phyloP scores from a whole-genome alignment of 2,113 vertebrate species.

The Fregetta grallaria region DNA sequence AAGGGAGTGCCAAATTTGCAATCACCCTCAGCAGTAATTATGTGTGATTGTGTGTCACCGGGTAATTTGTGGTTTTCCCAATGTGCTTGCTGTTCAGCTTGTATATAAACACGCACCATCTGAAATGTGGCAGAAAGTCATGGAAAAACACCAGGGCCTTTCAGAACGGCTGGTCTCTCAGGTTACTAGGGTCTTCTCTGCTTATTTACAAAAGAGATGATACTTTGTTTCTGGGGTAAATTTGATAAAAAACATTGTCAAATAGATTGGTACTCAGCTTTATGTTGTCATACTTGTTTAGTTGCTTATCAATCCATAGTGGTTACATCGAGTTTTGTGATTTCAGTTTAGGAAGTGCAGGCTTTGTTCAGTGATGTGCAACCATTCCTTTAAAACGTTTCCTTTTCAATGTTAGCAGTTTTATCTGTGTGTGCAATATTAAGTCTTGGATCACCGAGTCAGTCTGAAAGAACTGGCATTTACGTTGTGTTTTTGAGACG shows the following conservation, averaged over 20 bases:
- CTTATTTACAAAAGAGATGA: background rate
- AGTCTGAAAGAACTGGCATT: background rate
- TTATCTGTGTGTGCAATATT: background rate
- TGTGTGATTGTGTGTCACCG: background rate
- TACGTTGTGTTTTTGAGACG: background rate
- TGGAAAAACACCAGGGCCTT: background rate
- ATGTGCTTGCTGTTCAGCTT: background rate
- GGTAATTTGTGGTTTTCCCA: background rate
- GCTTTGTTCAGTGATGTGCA: constrained; percentile 25
- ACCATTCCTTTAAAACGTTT: constrained; percentile 4
- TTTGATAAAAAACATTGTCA: background rate
- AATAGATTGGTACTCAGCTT: background rate
- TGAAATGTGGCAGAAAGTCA: background rate
- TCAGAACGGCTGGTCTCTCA: background rate
- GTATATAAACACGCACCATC: background rate
- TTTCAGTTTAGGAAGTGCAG: constrained; percentile 39
- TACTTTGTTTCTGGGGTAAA: background rate
- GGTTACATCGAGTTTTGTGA: constrained; percentile 20
- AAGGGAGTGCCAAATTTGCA: background rate
- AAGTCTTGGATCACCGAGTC: background rate
- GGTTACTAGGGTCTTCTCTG: background rate
- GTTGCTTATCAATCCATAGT: constrained; percentile 50
- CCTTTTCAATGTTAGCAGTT: background rate
- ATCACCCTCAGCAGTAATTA: background rate
- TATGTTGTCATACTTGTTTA: background rate